Percentiles rank a stretch among this genome's conserved stretches.
phyloP scores from a whole-genome alignment of 2,888 invertebrate species.

The Aleiodes alternator region DNA sequence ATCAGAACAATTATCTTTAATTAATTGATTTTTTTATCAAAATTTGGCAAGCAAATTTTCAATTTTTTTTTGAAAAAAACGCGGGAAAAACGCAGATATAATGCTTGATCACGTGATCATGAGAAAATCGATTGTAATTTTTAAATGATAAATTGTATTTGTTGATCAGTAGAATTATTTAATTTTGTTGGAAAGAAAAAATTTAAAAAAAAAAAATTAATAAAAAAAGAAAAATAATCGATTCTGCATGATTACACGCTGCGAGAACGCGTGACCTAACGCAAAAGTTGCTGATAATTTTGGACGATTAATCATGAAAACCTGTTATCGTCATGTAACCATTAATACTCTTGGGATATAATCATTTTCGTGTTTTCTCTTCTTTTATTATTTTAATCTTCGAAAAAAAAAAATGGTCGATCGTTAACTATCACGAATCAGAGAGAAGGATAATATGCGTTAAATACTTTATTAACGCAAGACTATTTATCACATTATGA shows the following conservation, averaged over 20 bases:
- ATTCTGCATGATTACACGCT: conserved; percentile 42
- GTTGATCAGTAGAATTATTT: conserved; percentile 70
- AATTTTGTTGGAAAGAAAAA: conserved; percentile 65
- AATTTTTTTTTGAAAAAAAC: neutral
- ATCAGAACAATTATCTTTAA: conserved; percentile 8
- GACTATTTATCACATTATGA: neutral
- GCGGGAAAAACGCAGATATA: neutral
- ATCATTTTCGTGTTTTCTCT: neutral
- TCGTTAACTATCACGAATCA: conserved; percentile 20
- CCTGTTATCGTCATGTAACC: conserved; percentile 30
- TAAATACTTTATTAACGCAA: neutral
- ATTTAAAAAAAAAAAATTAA: too few relatives aligned
- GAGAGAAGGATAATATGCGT: neutral
- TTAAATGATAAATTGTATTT: conserved; percentile 64
- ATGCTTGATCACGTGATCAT: conserved; percentile 17
- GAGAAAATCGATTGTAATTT: conserved; percentile 55
- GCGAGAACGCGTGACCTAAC: conserved; percentile 48
- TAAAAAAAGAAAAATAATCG: conserved; percentile 39
- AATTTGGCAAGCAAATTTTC: conserved; percentile 17
- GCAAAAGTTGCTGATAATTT: conserved; percentile 20
- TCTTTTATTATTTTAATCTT: neutral
- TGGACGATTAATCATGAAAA: conserved; percentile 26
- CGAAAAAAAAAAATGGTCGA: neutral
- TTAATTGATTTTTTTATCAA: conserved; percentile 12
- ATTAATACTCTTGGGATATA: conserved; percentile 16